Base-by-base conservation (phyloP, 2,888 invertebrate genomes). In the Cyrtodaria siliqua region DNA sequence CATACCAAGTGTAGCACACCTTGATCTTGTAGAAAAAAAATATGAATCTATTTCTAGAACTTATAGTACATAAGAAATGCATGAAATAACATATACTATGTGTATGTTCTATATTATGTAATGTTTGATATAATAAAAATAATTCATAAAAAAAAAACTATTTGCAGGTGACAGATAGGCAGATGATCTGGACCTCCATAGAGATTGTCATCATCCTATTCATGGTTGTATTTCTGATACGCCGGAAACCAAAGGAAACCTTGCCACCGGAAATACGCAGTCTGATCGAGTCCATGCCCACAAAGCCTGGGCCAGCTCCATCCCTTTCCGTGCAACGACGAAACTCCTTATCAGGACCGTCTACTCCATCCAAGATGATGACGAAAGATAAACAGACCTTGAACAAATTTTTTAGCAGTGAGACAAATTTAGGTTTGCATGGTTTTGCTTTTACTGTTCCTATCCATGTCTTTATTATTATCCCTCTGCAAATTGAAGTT, bases 161-260 rank as follows among this genome's bases (percentile, higher is more conserved):
- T 49, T 79, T 78, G 1, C 60, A 88, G 88, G 77, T 87, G 2
- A 85, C 80, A 8, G 87, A 87, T 50, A 66, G 85, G 20, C 86
- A 88, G 71, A 79, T 85, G 75, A 77, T 79, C 9, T 86, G 85
- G 82, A 79, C 83, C 0, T 60, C 83, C 0, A 73, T 87, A 9
- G 85, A 87, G 57, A 76, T 86, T 14, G 62, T 87, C 16, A 61
- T 84, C 24, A 64, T 84, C 1, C 40, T 87, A 2, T 29, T 76
- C 27, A 57, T 86, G 16, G 60, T 85, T 23, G 27, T 86, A 20
- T 66, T 87, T 33, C 62, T 83, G 40, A 50, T 75, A 18, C 55
- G 77, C 14, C 64, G 85, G 0, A 68, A 74, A 23, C 69, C 70
- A 23, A 49, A 53, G 38, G 67, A 76, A 4, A 24, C 66, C 0